Evolutionary conservation across 1,140 invertebrate genomes (phyloP).

Genomic region (Ganaspis sp.): DNA sequence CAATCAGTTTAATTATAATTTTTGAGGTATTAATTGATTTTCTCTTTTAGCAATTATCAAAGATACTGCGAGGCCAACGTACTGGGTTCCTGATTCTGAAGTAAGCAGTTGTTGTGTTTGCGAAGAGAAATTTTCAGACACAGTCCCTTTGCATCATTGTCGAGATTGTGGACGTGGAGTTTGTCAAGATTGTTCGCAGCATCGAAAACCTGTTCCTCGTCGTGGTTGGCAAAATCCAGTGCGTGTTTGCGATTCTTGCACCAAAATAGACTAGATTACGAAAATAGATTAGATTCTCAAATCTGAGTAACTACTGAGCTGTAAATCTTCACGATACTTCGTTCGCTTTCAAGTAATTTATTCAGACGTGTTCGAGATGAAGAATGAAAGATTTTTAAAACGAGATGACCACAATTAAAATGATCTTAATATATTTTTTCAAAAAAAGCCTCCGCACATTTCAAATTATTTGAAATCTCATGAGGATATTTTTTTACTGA

Average conservation of each 20-base stretch:
- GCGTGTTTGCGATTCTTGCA: slow-evolving; percentile 82
- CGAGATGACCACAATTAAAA: neutral
- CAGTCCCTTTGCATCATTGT: slow-evolving; percentile 83
- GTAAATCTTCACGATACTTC: neutral
- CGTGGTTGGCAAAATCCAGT: slow-evolving; percentile 84
- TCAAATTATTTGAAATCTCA: neutral
- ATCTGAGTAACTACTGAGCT: neutral
- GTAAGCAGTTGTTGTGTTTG: slow-evolving; percentile 83
- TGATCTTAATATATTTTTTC: neutral
- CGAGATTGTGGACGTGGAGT: slow-evolving; percentile 85
- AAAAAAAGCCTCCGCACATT: neutral
- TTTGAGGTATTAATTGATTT: neutral
- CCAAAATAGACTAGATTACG: slow-evolving; percentile 68
- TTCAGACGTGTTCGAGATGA: neutral
- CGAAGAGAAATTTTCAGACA: slow-evolving; percentile 67
- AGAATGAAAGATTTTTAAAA: neutral
- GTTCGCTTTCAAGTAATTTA: neutral
- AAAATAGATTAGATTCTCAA: slow-evolving; percentile 4
- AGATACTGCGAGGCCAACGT: slow-evolving; percentile 85
- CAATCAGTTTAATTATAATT: neutral
- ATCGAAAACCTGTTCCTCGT: slow-evolving; percentile 80
- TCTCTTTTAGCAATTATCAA: slow-evolving; percentile 81
- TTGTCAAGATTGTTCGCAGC: slow-evolving; percentile 81
- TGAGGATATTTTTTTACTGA: slow-evolving; percentile 20
- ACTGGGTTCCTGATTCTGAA: slow-evolving; percentile 88